Conservation (phyloP, 2,888 invertebrate species). For the Rhimphoctona megacephalus region DNA sequence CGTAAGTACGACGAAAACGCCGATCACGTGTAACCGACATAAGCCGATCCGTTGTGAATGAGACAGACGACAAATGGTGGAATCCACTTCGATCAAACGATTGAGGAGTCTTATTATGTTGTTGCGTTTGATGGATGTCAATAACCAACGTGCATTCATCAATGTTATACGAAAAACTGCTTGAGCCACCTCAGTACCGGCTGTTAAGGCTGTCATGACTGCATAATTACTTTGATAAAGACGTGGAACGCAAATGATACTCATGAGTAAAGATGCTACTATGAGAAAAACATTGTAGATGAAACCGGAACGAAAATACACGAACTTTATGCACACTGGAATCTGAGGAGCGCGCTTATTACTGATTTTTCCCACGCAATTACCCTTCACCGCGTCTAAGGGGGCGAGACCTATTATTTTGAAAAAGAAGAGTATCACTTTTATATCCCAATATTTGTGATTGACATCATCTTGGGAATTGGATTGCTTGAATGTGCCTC, state of each 20-base stretch:
- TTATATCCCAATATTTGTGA: not conserved
- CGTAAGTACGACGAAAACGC: not conserved
- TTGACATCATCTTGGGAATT: not conserved
- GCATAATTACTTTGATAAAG: not conserved
- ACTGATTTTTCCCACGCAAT: not conserved
- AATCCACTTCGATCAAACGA: constrained; percentile 17
- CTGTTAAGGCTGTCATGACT: not conserved
- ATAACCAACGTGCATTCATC: constrained; percentile 6
- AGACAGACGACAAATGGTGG: not conserved
- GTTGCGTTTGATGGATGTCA: constrained; percentile 1
- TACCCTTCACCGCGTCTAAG: not conserved
- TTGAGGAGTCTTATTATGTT: constrained; percentile 22
- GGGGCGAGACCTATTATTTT: not conserved
- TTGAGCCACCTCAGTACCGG: constrained; percentile 2
- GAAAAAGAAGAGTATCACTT: not conserved
- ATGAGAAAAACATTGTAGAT: constrained; percentile 63
- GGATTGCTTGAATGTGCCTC: not conserved
- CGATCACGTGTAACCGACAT: not conserved
- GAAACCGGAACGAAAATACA: constrained; percentile 39
- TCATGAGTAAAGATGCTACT: constrained; percentile 18
- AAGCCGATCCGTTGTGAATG: not conserved
- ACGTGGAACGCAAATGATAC: constrained; percentile 36
- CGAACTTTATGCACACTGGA: constrained; percentile 46
- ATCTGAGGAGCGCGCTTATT: not conserved
- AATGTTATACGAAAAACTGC: not conserved